Percentiles rank a stretch among this genome's conserved stretches.
Conservation (phyloP, 2,888 invertebrate genomes). For the Athalia rosae region DNA sequence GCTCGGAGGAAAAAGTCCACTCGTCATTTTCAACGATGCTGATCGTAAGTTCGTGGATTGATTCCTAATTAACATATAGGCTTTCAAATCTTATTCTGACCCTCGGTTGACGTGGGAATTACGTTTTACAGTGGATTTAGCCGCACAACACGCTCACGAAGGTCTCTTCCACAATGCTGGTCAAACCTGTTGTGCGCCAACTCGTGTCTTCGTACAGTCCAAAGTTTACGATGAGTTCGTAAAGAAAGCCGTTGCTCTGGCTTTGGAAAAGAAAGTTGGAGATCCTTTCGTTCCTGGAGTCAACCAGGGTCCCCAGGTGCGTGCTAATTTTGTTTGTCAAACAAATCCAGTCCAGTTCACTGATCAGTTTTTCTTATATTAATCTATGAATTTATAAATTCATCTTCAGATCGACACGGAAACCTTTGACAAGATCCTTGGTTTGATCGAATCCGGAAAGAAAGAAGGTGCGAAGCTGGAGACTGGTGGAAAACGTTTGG, state of each 20-base stretch:
- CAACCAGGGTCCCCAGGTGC: conserved; percentile 77
- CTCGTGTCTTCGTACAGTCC: conserved; percentile 77
- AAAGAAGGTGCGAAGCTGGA: conserved; percentile 86
- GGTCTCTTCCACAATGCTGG: conserved; percentile 77
- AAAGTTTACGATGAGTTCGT: conserved; percentile 77
- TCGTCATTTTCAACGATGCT: conserved; percentile 88
- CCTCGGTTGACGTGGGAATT: background rate
- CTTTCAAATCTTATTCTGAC: background rate
- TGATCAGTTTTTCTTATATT: background rate
- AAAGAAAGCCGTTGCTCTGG: conserved; percentile 71
- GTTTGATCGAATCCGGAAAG: conserved; percentile 85
- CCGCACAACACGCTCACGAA: conserved; percentile 68
- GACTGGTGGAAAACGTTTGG: conserved; percentile 83
- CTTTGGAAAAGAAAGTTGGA: conserved; percentile 73
- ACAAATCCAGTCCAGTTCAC: background rate
- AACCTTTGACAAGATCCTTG: conserved; percentile 85
- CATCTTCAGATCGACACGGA: conserved; percentile 81
- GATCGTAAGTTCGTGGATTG: conserved; percentile 76
- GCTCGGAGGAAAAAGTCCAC: conserved; percentile 92
- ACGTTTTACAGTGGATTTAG: conserved; percentile 54
- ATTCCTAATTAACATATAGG: background rate
- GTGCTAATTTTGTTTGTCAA: conserved; percentile 18
- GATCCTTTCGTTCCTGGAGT: conserved; percentile 74
- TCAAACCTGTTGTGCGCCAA: conserved; percentile 78
- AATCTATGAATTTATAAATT: background rate